A percentile compares a stretch with the other conserved stretches of the same genome.
Conservation (phyloP, 2,797 vertebrate species). For the Triplophysa bombifrons region DNA sequence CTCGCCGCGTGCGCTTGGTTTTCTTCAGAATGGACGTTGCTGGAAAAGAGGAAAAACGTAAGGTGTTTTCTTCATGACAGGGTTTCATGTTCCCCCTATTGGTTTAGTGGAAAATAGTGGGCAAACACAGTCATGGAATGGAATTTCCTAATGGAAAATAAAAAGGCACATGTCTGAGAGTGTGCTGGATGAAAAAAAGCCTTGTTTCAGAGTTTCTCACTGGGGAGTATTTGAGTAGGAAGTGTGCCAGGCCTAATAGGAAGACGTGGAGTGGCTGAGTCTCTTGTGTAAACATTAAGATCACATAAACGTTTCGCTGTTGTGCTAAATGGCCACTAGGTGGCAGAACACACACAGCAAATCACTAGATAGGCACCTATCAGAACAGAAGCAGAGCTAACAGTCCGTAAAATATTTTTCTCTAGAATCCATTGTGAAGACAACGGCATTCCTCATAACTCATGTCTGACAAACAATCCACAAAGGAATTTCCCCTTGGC, state of each 20-base stretch:
- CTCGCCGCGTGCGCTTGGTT: slow-evolving; percentile 80
- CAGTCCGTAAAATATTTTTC: background rate
- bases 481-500: slow-evolving; percentile 70
- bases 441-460: slow-evolving; percentile 55
- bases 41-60: slow-evolving; percentile 58
- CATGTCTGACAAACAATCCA: slow-evolving; percentile 58
- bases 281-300: slow-evolving; percentile 43
- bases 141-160: slow-evolving; percentile 36
- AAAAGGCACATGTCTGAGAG: slow-evolving; percentile 11
- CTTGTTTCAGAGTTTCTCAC: slow-evolving; percentile 44
- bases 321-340: slow-evolving; percentile 46
- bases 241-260: slow-evolving; percentile 51
- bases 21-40: slow-evolving; percentile 93
- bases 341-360: slow-evolving; percentile 37
- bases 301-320: background rate
- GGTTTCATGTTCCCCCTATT: background rate
- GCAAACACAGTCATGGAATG: slow-evolving; percentile 1
- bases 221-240: slow-evolving; percentile 53
- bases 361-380: background rate
- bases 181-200: background rate
- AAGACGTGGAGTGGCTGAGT: slow-evolving; percentile 39
- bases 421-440: slow-evolving; percentile 37
- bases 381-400: background rate
- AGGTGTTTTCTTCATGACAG: background rate
- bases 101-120: background rate